Evolutionary conservation across 2,797 vertebrate genomes (phyloP).

Genomic region (Takifugu rubripes): DNA sequence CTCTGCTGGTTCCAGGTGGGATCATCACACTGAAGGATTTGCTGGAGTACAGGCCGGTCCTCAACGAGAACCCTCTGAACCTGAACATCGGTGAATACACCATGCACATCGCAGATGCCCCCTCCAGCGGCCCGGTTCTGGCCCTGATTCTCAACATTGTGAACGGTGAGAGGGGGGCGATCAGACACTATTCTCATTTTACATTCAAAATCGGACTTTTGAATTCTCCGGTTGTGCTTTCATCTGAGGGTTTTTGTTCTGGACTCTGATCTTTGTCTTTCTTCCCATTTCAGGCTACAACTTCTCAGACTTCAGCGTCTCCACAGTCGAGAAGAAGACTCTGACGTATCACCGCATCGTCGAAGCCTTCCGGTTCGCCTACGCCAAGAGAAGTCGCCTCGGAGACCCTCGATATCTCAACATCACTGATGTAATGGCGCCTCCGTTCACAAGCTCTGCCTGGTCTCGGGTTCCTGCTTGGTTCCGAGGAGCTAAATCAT

Average conservation of each 20-base stretch:
- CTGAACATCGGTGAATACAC: conserved; percentile 82
- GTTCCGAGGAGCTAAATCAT: background rate
- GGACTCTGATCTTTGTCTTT: background rate
- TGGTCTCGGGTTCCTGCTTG: background rate
- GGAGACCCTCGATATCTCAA: conserved; percentile 91
- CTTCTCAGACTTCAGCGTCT: conserved; percentile 83
- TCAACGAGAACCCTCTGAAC: conserved; percentile 81
- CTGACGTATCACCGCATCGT: conserved; percentile 93
- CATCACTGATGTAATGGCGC: conserved; percentile 81
- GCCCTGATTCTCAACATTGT: conserved; percentile 93
- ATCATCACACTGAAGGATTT: conserved; percentile 88
- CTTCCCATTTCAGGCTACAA: conserved; percentile 80
- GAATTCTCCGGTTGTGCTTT: too few relatives aligned
- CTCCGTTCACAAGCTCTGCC: too few relatives aligned
- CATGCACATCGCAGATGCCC: conserved; percentile 83
- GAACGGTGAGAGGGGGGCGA: conserved; percentile 79
- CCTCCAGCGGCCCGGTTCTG: conserved; percentile 90
- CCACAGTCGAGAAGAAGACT: conserved; percentile 77
- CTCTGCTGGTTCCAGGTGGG: conserved; percentile 77
- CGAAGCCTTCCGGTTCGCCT: conserved; percentile 96
- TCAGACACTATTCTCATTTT: background rate
- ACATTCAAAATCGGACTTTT: too few relatives aligned
- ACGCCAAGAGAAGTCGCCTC: conserved; percentile 89
- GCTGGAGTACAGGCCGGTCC: conserved; percentile 76
- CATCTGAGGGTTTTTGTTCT: too few relatives aligned